Base-by-base conservation (phyloP, 2,888 invertebrate genomes). In the Criorhina ranunculi region DNA sequence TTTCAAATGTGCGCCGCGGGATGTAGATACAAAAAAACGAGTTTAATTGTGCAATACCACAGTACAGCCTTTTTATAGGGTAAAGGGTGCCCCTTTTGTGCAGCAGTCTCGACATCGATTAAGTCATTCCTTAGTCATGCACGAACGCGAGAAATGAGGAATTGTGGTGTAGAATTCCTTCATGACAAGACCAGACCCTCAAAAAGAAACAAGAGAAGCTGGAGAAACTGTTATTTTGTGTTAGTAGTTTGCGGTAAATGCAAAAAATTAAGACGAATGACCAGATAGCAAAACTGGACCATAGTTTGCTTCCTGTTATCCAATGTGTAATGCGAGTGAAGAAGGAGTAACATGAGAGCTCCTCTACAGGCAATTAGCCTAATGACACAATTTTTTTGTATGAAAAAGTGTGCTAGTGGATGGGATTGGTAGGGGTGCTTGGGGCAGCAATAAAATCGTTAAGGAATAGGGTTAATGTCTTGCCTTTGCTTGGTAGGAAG, bases 41-140 rank as follows among this genome's bases (percentile, higher is more conserved):
- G 85, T 85, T 85, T 75, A 80, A 76, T 85, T 85, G 80, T 80
- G 85, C 80, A 85, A 85, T 64, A 57, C 60, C 44, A 19, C 42
- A 44, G 53, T 24, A 51, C 42, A 11, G 17, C 40, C 11, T 44
- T 5, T 46, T 62, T 29, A n/a, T 42, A 57, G 42, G 40, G 44
- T 57, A 79, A 85, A 85, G 75, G 70, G 80, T 85, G 64, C 75
- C 73, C 79, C 62, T 83, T 73, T 73, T 57, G 62, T 73, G 53
- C 29, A 35, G 35, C 49, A 70, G 69, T 70, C 24, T 24, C 75
- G 75, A 80, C 80, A 70, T 80, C 80, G 80, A 85, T 85, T 85
- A 85, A 85, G 85, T 80, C 75, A 85, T 85, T 75, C 76, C 59
- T 49, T 42, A 73, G 79, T 69, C 80, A 80, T 79, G 80, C 85